Evolutionary conservation across 2,797 vertebrate species (phyloP).

Genomic region (Enteromius treurensis): DNA sequence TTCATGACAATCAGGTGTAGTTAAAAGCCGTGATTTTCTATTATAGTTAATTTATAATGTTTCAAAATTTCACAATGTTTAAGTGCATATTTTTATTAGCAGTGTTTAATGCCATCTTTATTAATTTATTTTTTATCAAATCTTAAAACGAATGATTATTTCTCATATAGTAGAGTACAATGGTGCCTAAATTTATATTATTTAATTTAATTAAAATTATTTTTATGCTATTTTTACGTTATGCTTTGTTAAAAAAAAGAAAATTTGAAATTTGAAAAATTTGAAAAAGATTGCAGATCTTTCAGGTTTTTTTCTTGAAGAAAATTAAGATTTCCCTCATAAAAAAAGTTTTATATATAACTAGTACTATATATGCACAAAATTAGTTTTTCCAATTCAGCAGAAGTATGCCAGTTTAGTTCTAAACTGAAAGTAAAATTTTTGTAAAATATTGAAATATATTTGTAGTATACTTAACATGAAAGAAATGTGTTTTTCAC

Average conservation of each 20-base stretch:
- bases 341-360: too few species aligned
- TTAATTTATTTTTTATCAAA: neutral
- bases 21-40: neutral
- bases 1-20: neutral
- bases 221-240: neutral
- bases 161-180: neutral
- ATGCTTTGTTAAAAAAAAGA: too few species aligned
- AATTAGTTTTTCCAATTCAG: neutral
- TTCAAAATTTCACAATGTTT: neutral
- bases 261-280: too few species aligned
- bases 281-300: too few species aligned
- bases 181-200: neutral
- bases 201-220: neutral
- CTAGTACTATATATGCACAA: too few species aligned
- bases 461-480: neutral
- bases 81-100: neutral
- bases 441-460: neutral
- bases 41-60: neutral
- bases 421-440: neutral
- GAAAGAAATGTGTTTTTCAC: neutral
- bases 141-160: neutral
- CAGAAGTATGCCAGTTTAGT: neutral
- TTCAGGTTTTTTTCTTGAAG: too few species aligned
- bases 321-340: too few species aligned
- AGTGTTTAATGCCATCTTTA: neutral